Conservation (phyloP, 2,797 vertebrate genomes). For the Sebastes itinus region DNA sequence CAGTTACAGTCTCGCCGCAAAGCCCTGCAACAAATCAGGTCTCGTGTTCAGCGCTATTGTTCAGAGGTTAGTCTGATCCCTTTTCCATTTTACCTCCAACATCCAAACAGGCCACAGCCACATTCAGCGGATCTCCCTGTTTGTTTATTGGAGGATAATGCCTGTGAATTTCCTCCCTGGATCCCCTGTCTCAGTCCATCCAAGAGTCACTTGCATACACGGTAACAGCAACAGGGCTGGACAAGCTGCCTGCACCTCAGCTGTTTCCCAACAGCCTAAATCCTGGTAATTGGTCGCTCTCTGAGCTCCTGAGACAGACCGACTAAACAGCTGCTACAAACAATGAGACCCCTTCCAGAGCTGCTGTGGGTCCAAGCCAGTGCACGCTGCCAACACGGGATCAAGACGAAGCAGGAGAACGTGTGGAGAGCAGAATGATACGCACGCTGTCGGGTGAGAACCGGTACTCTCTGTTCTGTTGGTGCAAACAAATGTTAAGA, state of each 20-base stretch:
- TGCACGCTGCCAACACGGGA: conserved; percentile 33
- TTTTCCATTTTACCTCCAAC: conserved; percentile 13
- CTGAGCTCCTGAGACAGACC: conserved; percentile 46
- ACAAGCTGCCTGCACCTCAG: conserved; percentile 51
- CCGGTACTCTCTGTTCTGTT: neutral
- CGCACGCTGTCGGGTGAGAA: conserved; percentile 14
- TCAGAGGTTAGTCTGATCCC: conserved; percentile 22
- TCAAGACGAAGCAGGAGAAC: conserved; percentile 18
- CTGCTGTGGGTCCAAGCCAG: conserved; percentile 22
- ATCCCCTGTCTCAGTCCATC: conserved; percentile 51
- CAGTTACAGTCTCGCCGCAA: conserved; percentile 28
- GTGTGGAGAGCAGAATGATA: neutral
- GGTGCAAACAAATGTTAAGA: conserved; percentile 41
- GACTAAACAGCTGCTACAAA: conserved; percentile 64
- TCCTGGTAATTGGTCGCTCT: conserved; percentile 56
- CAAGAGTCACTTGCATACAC: conserved; percentile 45
- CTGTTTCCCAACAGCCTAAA: conserved; percentile 58
- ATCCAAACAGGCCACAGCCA: conserved; percentile 37
- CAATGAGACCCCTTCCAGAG: conserved; percentile 53
- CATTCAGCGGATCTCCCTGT: conserved; percentile 37
- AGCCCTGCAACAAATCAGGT: conserved; percentile 23
- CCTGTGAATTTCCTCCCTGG: conserved; percentile 52
- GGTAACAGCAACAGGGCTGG: conserved; percentile 21
- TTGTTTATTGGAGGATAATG: conserved; percentile 64
- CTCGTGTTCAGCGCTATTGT: conserved; percentile 21